Conservation (phyloP, 2,888 invertebrate genomes). For the Ecliptopera silaceata region DNA sequence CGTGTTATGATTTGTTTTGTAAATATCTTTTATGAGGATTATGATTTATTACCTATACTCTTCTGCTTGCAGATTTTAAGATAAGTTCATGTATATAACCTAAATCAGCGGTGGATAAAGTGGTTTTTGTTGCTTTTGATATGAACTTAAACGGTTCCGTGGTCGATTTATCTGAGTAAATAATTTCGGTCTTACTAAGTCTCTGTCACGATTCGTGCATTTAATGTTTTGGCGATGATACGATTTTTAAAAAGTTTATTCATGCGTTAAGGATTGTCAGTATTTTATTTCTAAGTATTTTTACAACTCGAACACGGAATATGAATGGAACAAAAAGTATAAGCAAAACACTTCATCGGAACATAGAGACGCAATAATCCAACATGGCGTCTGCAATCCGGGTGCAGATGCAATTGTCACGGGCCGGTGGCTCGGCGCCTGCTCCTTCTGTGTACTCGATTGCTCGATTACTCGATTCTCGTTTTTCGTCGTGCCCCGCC, state of each 20-base stretch:
- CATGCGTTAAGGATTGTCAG: background rate
- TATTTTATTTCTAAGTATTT: background rate
- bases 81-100: slow-evolving; percentile 9
- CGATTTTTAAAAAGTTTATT: too few relatives aligned
- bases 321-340: slow-evolving; percentile 49
- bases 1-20: slow-evolving; percentile 34
- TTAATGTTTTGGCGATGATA: too few relatives aligned
- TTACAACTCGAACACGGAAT: slow-evolving; percentile 1
- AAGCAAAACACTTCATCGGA: slow-evolving; percentile 64
- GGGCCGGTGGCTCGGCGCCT: slow-evolving; percentile 63
- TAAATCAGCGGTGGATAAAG: background rate
- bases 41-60: slow-evolving; percentile 21
- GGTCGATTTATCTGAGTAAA: too few relatives aligned
- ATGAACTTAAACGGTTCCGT: too few relatives aligned
- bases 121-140: background rate
- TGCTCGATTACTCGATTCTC: slow-evolving; percentile 75
- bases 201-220: too few relatives aligned
- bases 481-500: slow-evolving; percentile 71
- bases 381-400: slow-evolving; percentile 73
- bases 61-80: slow-evolving; percentile 11
- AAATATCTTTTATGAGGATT: slow-evolving; percentile 25
- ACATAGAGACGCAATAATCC: slow-evolving; percentile 70
- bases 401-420: slow-evolving; percentile 79
- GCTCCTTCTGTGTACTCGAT: slow-evolving; percentile 75
- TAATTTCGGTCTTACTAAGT: too few relatives aligned